A percentile compares a stretch with the other conserved stretches of the same genome.
These are phyloP conservation scores for Halotydeus destructor DNA, from an alignment of 1,140 invertebrate species.

Conservation along the genomic window DNA sequence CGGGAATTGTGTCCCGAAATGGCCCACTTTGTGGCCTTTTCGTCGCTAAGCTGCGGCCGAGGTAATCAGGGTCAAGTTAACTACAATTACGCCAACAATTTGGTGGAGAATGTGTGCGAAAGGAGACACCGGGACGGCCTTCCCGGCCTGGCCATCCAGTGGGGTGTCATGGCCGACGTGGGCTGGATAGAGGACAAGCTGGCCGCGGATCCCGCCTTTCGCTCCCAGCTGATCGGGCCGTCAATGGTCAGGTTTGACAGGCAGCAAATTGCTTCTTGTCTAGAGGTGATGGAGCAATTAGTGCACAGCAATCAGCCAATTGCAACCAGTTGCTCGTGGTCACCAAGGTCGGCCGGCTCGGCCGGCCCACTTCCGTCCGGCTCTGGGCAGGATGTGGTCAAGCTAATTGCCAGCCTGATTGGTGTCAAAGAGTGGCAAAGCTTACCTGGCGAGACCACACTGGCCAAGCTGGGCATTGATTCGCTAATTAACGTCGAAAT, in stretches of 20 bases:
- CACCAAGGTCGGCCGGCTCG: slow-evolving; percentile 4
- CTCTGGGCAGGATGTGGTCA: slow-evolving; percentile 33
- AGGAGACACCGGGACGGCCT: slow-evolving; percentile 34
- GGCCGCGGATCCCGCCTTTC: too few species aligned
- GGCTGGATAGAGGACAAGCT: slow-evolving; percentile 67
- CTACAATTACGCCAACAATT: slow-evolving; percentile 83
- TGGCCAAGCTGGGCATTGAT: slow-evolving; percentile 88
- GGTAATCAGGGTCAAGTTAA: slow-evolving; percentile 86
- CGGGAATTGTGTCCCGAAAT: slow-evolving; percentile 47
- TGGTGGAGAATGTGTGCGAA: slow-evolving; percentile 63
- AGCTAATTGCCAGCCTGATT: slow-evolving; percentile 59
- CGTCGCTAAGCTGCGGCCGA: slow-evolving; percentile 77
- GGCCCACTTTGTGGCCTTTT: slow-evolving; percentile 85
- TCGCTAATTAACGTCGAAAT: slow-evolving; percentile 95
- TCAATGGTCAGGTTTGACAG: slow-evolving; percentile 76
- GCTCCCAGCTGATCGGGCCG: too few species aligned
- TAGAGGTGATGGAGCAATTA: slow-evolving; percentile 62
- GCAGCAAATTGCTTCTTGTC: slow-evolving; percentile 68
- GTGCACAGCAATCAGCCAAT: slow-evolving; percentile 6
- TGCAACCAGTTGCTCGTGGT: slow-evolving; percentile 5
- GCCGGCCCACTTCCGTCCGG: slow-evolving; percentile 36
- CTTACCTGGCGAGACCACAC: slow-evolving; percentile 43
- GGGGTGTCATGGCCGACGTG: slow-evolving; percentile 91
- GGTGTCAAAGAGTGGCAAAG: slow-evolving; percentile 61
- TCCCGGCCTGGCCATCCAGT: slow-evolving; percentile 67